Conservation (phyloP, 2,113 vertebrate species). For the Periophthalmus modestus region DNA sequence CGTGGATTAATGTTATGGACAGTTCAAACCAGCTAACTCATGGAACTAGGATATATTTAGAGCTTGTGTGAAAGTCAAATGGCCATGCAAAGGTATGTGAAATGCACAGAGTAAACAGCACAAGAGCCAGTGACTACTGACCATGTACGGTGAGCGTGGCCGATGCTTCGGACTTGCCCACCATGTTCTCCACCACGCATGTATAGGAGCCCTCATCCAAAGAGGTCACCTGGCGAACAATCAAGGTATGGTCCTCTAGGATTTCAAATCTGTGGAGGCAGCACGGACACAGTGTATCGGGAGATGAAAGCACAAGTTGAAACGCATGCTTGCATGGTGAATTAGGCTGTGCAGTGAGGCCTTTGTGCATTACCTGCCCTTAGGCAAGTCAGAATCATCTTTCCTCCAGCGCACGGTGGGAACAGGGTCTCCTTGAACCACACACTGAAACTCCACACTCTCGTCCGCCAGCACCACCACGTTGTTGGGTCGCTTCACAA, state of each 20-base stretch:
- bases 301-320: constrained; percentile 39
- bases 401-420: constrained; percentile 94
- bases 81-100: constrained; percentile 13
- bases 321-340: constrained; percentile 13
- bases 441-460: constrained; percentile 88
- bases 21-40: neutral
- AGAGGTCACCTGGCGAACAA: constrained; percentile 85
- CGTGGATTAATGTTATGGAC: neutral
- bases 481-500: constrained; percentile 89
- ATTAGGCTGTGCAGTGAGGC: constrained; percentile 16
- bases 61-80: constrained; percentile 15
- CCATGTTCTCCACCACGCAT: constrained; percentile 95
- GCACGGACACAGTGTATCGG: constrained; percentile 23
- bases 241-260: constrained; percentile 90
- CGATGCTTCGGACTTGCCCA: constrained; percentile 91
- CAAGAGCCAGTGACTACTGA: constrained; percentile 55
- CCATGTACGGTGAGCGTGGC: constrained; percentile 93
- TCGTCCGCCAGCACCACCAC: constrained; percentile 89
- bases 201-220: constrained; percentile 91
- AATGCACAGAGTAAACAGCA: constrained; percentile 4
- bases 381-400: constrained; percentile 90
- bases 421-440: constrained; percentile 90
- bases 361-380: constrained; percentile 81
- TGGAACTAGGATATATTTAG: neutral
- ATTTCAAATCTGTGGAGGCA: constrained; percentile 84